Percentiles rank a stretch among this genome's conserved stretches.
phyloP scores from a whole-genome alignment of 2,888 invertebrate genomes.

The Hemaris fuciformis region DNA sequence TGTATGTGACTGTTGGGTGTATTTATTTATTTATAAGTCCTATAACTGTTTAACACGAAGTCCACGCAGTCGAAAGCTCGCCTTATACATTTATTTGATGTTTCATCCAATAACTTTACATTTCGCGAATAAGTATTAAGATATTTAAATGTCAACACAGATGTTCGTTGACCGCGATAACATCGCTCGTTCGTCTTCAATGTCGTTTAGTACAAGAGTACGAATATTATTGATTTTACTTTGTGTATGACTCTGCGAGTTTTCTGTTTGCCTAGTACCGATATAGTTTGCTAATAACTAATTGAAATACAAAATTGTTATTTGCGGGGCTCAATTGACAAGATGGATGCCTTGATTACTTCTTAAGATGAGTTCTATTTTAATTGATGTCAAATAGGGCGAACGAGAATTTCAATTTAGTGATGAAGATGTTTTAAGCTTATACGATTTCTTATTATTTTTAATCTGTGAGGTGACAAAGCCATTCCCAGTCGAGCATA shows the following conservation, averaged over 20 bases:
- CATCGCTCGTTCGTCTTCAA: background rate
- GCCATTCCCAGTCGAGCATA: no score
- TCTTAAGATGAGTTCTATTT: no score
- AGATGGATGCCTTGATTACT: background rate
- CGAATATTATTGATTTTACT: conserved; percentile 1
- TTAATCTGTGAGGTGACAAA: no score
- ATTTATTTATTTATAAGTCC: no score
- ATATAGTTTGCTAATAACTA: background rate
- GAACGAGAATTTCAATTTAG: background rate
- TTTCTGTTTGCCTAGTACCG: conserved; percentile 1
- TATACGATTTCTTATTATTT: no score
- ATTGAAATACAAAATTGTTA: background rate
- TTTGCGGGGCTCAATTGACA: background rate
- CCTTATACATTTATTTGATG: no score
- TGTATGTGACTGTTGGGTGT: no score
- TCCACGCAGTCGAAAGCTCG: no score
- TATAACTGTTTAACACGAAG: background rate
- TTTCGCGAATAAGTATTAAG: background rate
- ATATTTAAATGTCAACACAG: background rate
- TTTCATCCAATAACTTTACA: background rate
- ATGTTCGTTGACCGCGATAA: background rate
- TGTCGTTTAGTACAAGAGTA: background rate
- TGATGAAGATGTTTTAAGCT: no score
- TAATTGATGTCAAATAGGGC: background rate
- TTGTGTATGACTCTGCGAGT: background rate